Evolutionary conservation across 2,888 invertebrate genomes (phyloP), one percentile per base, ranked within the genome.

Genomic region (Yponomeuta evonymella): DNA sequence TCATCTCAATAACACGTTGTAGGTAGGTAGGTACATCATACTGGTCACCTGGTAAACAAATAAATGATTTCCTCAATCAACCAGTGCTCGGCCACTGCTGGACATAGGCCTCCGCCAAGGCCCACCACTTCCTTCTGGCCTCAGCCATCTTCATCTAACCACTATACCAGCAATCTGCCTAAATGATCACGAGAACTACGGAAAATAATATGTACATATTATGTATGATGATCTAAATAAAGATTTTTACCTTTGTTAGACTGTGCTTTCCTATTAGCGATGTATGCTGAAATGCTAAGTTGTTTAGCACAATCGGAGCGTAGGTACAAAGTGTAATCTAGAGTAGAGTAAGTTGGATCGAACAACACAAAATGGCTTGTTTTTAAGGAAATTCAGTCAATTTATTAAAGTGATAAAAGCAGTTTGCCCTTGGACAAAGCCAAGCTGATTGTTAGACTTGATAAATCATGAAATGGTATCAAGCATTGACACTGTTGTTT

Each of bases 181-280:
- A 65, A 33, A 33, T 33, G 2, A 30, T 65, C 33, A 65, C 65
- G 9, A 65, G 29, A 11, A 29, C 2, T 65, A 30, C 65, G n/a
- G 43, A 43, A 43, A 43, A 43, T 9, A 43, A 43, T 43, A 65
- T 23, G 23, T 65, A 29, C 58, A 9, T 15, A 58, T 15, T 15
- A 9, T 58, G 58, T n/a, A 9, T 23, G 9, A 29, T 23, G 30
- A 64, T 64, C 8, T 23, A 64, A 64, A 33, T 36, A 33, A 33
- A 65, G n/a, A 65, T 8, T 65, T 65, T 65, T 43, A 12, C 10
- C 51, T 11, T n/a, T 48, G 48, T 23, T 10, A n/a, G 68, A 48
- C 23, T n/a, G 75, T 73, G 68, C 75, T 75, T 73, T 71, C 72
- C 75, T 72, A 76, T 77, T 77, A 77, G 73, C 76, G 33, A 75